Percentiles rank a stretch among this genome's conserved stretches.
phyloP scores from a whole-genome alignment of 2,888 invertebrate genomes.

The Polydrusus cervinus region DNA sequence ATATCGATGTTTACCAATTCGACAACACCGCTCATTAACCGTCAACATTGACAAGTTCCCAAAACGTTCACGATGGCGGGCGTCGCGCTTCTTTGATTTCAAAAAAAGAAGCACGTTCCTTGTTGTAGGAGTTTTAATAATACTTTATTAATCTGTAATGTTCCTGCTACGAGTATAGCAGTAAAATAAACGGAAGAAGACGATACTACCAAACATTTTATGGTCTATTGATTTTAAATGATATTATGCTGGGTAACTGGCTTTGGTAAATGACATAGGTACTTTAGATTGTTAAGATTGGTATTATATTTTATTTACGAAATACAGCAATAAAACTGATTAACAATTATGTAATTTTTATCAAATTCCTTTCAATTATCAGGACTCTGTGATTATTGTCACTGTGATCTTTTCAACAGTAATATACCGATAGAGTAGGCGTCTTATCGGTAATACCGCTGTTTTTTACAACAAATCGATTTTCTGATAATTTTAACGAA shows the following conservation, averaged over 20 bases:
- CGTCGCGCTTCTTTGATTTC: conserved; percentile 17
- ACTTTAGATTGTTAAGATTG: no score
- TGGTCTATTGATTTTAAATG: conserved; percentile 16
- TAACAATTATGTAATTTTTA: no score
- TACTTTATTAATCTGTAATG: conserved; percentile 14
- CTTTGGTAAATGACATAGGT: not conserved
- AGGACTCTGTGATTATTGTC: no score
- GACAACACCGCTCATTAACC: not conserved
- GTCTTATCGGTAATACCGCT: no score
- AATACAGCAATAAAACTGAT: no score
- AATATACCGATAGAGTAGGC: no score
- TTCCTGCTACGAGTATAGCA: conserved; percentile 3
- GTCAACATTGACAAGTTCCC: conserved; percentile 4
- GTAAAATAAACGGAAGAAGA: conserved; percentile 16
- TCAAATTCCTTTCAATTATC: no score
- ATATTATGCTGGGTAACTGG: not conserved
- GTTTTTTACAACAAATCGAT: no score
- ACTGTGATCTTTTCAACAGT: no score
- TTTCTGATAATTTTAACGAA: no score
- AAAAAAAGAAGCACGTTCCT: conserved; percentile 15
- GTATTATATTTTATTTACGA: no score
- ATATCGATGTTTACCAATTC: not conserved
- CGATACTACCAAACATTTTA: not conserved
- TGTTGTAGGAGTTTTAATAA: conserved; percentile 20
- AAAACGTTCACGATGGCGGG: not conserved